These are phyloP conservation scores for Drosophila lacicola DNA, from an alignment of 2,888 invertebrate genomes.

Conservation along the genomic window DNA sequence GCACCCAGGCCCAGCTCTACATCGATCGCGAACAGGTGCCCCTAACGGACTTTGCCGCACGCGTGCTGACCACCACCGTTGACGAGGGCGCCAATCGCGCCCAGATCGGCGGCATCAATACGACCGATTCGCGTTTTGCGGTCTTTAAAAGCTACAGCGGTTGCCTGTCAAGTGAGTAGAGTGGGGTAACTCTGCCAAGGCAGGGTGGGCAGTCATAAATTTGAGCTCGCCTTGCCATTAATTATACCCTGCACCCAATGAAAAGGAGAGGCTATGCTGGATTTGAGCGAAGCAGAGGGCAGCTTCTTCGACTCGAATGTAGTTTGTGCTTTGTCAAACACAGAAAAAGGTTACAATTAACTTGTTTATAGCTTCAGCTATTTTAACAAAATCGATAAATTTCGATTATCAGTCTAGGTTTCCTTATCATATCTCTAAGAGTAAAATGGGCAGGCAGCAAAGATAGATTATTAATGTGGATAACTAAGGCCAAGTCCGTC, in stretches of 20 bases:
- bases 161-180: constrained; percentile 93
- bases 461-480: too few species aligned
- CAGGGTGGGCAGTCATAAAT: constrained; percentile 55
- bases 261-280: not conserved
- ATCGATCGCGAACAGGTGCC: constrained; percentile 92
- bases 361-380: too few species aligned
- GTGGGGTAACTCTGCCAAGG: constrained; percentile 6
- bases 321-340: too few species aligned
- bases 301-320: too few species aligned
- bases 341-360: too few species aligned
- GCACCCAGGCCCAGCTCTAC: constrained; percentile 89
- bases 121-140: constrained; percentile 92
- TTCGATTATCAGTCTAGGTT: too few species aligned
- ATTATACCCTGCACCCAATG: constrained; percentile 27
- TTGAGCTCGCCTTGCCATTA: constrained; percentile 54
- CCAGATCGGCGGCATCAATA: constrained; percentile 94
- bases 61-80: constrained; percentile 89
- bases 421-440: too few species aligned
- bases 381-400: too few species aligned
- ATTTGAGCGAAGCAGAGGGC: not conserved
- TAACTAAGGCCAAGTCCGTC: too few species aligned
- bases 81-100: constrained; percentile 92
- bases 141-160: constrained; percentile 95
- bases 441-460: too few species aligned
- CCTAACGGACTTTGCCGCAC: constrained; percentile 89